Evolutionary conservation across 2,113 vertebrate genomes (phyloP).

Genomic region (Talpa occidentalis): DNA sequence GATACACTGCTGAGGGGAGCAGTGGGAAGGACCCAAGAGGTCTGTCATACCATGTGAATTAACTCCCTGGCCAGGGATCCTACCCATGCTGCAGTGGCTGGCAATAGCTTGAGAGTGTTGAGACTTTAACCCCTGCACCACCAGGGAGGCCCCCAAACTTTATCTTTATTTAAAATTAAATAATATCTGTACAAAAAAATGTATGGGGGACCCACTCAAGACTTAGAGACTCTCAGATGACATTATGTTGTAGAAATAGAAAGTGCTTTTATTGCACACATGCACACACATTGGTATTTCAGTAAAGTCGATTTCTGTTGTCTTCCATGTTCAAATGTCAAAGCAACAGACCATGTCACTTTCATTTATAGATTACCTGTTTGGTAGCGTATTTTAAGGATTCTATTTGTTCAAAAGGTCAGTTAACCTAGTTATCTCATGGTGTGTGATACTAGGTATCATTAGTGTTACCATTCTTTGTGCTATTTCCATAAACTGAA

Average conservation of each 20-base stretch:
- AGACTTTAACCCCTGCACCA: no score
- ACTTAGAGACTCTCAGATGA: neutral
- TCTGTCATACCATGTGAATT: no score
- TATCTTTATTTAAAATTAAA: neutral
- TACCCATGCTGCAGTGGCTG: no score
- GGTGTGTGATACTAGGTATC: neutral
- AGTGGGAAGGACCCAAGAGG: no score
- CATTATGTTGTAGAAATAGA: neutral
- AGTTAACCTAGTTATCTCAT: neutral
- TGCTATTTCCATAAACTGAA: slow-evolving; percentile 6
- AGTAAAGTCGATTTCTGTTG: neutral
- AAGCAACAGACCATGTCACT: neutral
- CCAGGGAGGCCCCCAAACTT: no score
- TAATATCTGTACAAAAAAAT: neutral
- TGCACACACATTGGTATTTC: no score
- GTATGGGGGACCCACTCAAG: neutral
- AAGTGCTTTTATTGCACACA: neutral
- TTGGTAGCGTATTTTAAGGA: neutral
- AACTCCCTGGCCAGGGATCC: no score
- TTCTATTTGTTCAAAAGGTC: neutral
- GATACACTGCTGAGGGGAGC: no score
- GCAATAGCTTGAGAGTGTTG: no score
- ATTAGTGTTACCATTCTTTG: neutral
- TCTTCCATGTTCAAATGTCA: neutral
- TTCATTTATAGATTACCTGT: neutral